A percentile compares a stretch with the other conserved stretches of the same genome.
phyloP scores from a whole-genome alignment of 2,888 invertebrate species.

The Ernsta delagoae region DNA sequence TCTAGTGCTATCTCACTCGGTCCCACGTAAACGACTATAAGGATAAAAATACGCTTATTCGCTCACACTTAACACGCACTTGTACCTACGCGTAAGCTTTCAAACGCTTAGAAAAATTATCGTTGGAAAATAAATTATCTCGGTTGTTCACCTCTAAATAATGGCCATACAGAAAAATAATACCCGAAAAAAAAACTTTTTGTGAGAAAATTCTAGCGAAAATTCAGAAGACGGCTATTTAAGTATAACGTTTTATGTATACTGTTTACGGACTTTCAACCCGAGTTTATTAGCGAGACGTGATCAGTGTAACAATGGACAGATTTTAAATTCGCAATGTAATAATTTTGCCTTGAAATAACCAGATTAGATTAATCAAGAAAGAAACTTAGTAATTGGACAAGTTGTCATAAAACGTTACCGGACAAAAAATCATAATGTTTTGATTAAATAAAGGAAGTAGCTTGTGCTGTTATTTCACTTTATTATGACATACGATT shows the following conservation, averaged over 20 bases:
- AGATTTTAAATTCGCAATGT: not conserved
- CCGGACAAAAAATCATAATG: too few relatives aligned
- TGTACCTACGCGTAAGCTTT: conserved; percentile 14
- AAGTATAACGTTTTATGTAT: not conserved
- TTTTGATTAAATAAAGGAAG: too few relatives aligned
- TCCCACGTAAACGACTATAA: conserved; percentile 45
- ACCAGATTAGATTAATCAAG: not conserved
- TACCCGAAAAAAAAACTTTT: not conserved
- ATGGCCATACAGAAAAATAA: conserved; percentile 10
- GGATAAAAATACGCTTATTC: not conserved
- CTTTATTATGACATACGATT: too few relatives aligned
- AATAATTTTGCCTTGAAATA: conserved; percentile 2
- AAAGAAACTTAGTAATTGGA: not conserved
- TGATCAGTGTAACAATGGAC: not conserved
- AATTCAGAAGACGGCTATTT: not conserved
- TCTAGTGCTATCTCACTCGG: conserved; percentile 52
- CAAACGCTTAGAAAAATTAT: conserved; percentile 22
- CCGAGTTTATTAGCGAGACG: not conserved
- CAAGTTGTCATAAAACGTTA: not conserved
- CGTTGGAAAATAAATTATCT: conserved; percentile 23
- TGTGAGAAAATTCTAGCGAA: not conserved
- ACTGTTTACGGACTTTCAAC: conserved; percentile 5
- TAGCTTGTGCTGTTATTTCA: too few relatives aligned
- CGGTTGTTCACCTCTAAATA: conserved; percentile 39
- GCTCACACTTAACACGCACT: not conserved